These are phyloP conservation scores for Halichoeres trimaculatus DNA, from an alignment of 2,113 vertebrate genomes.

Conservation along the genomic window DNA sequence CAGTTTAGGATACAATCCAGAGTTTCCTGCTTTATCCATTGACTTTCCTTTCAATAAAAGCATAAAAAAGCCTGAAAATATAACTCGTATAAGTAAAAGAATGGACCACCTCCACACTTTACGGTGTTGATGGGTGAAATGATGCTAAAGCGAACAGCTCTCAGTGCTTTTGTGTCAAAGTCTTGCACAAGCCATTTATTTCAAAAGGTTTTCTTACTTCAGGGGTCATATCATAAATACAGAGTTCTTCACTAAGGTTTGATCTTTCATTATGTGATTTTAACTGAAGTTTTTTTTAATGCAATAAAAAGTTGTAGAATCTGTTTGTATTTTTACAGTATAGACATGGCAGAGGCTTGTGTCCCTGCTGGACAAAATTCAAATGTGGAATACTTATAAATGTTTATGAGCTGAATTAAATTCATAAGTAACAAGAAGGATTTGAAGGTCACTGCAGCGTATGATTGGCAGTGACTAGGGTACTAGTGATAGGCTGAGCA, in stretches of 20 bases:
- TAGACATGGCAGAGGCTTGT: no score
- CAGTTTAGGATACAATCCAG: no score
- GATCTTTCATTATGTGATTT: no score
- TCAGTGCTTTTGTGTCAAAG: not conserved
- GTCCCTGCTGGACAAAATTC: conserved; percentile 5
- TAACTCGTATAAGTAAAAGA: no score
- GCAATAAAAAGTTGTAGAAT: no score
- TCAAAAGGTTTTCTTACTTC: conserved; percentile 13
- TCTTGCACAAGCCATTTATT: not conserved
- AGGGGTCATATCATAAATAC: conserved; percentile 2
- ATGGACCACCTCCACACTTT: no score
- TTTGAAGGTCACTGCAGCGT: conserved; percentile 16
- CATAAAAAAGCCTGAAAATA: no score
- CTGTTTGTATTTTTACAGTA: no score
- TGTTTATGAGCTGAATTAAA: not conserved
- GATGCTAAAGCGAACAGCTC: no score
- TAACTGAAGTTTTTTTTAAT: not conserved
- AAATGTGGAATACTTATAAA: conserved; percentile 3
- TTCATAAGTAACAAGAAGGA: not conserved
- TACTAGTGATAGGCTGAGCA: conserved; percentile 10
- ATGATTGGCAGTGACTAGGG: conserved; percentile 40
- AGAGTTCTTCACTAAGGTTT: not conserved
- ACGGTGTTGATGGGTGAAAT: no score
- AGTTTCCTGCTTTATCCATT: no score
- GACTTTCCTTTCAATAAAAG: no score